Conservation (phyloP, 2,797 vertebrate genomes). For the Cottoperca gobio region DNA sequence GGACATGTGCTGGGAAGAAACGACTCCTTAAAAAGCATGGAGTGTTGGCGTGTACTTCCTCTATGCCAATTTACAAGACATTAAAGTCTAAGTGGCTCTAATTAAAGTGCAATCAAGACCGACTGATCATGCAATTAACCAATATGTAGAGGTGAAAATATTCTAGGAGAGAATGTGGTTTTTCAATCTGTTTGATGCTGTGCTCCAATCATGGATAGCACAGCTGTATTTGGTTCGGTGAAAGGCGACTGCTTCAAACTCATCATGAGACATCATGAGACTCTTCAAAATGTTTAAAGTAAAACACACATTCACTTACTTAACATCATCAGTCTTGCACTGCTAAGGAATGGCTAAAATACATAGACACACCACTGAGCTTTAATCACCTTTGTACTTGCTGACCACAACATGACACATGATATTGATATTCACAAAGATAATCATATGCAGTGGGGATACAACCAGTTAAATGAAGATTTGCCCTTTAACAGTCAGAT, state of each 20-base stretch:
- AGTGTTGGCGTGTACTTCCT: background rate
- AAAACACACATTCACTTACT: background rate
- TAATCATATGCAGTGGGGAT: background rate
- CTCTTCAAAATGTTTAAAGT: background rate
- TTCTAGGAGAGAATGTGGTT: background rate
- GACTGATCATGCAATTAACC: slow-evolving; percentile 33
- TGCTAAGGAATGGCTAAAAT: background rate
- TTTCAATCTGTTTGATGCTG: background rate
- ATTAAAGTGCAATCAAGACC: slow-evolving; percentile 35
- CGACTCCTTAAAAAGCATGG: background rate
- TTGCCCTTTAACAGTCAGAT: slow-evolving; percentile 25
- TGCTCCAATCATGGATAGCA: background rate
- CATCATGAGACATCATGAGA: no score
- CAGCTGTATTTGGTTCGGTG: background rate
- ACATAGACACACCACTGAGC: background rate
- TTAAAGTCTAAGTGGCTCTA: slow-evolving; percentile 28
- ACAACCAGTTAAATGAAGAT: slow-evolving; percentile 20
- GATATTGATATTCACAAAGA: background rate
- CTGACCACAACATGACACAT: background rate
- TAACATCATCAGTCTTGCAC: background rate
- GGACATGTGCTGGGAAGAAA: slow-evolving; percentile 13
- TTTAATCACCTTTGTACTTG: background rate
- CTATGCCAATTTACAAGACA: slow-evolving; percentile 24
- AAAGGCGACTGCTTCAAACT: background rate
- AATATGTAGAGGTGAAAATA: slow-evolving; percentile 20